Percentiles rank a stretch among this genome's conserved stretches.
These are phyloP conservation scores for Clarias macrocephalus DNA, from an alignment of 2,113 vertebrate species.

Conservation along the genomic window DNA sequence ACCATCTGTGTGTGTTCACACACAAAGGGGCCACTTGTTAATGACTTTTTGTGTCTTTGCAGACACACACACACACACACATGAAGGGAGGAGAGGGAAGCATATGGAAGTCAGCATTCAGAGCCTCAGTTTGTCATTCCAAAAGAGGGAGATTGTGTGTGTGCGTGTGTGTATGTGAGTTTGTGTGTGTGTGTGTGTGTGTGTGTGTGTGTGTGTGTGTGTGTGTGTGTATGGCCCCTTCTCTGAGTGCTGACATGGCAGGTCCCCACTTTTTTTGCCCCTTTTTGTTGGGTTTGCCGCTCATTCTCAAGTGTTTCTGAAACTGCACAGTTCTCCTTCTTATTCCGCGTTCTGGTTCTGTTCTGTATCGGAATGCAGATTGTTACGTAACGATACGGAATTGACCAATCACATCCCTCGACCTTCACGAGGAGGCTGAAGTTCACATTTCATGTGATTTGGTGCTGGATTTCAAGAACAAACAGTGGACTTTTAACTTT, in stretches of 20 bases:
- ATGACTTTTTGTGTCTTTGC: slow-evolving; percentile 76
- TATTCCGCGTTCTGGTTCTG: background rate
- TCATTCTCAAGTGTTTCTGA: background rate
- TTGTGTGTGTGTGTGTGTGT: background rate
- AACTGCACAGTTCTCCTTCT: background rate
- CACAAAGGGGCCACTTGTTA: slow-evolving; percentile 81
- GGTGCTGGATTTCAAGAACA: background rate
- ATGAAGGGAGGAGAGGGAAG: background rate
- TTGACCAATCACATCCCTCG: background rate
- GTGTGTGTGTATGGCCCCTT: background rate
- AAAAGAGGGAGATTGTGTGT: background rate
- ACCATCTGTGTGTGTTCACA: slow-evolving; percentile 77
- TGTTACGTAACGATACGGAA: background rate
- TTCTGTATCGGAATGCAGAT: background rate
- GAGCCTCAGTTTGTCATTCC: background rate
- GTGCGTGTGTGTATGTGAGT: slow-evolving; percentile 7
- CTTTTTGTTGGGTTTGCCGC: background rate
- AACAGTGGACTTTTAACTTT: slow-evolving; percentile 9
- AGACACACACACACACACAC: slow-evolving; percentile 47
- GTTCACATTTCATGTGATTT: background rate
- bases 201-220: slow-evolving; percentile 29
- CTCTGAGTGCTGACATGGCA: background rate
- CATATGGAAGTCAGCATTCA: slow-evolving; percentile 34
- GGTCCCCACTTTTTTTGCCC: background rate
- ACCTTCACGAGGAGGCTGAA: background rate